These are phyloP conservation scores for Gymnoscelis rufifasciata DNA, from an alignment of 2,888 invertebrate species.

Conservation along the genomic window DNA sequence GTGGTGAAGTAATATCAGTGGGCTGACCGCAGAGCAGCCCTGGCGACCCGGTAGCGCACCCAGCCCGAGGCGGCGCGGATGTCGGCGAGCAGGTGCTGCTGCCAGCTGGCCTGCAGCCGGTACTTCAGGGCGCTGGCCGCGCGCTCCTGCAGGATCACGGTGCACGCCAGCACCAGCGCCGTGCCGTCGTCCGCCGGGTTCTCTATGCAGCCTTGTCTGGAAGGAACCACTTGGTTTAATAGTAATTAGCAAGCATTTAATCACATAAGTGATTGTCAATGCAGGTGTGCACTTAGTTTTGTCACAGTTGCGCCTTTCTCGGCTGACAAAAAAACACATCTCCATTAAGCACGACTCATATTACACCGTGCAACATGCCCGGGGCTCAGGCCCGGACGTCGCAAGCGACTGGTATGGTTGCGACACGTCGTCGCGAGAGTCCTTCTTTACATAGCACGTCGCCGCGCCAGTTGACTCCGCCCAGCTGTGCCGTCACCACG, in stretches of 20 bases:
- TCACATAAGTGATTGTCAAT: too few relatives aligned
- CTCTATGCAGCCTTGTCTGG: constrained; percentile 38
- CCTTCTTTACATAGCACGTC: too few relatives aligned
- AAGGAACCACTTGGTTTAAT: background rate
- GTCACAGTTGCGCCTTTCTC: too few relatives aligned
- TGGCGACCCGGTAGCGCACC: constrained; percentile 91
- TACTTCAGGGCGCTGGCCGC: constrained; percentile 83
- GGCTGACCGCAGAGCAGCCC: constrained; percentile 88
- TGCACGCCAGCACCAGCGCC: constrained; percentile 87
- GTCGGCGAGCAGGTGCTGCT: constrained; percentile 70
- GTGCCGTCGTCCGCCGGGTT: constrained; percentile 67
- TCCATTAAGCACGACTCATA: too few relatives aligned
- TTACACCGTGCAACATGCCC: too few relatives aligned
- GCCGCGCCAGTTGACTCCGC: constrained; percentile 56
- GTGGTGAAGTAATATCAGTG: too few relatives aligned
- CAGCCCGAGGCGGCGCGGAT: constrained; percentile 82
- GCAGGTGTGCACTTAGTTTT: too few relatives aligned
- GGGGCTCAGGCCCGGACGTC: too few relatives aligned
- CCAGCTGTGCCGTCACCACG: constrained; percentile 42
- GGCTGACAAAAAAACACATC: too few relatives aligned
- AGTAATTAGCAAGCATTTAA: too few relatives aligned
- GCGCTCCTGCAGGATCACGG: constrained; percentile 89
- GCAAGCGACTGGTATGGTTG: too few relatives aligned
- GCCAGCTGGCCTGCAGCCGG: constrained; percentile 44
- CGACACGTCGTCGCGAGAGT: too few relatives aligned